Evolutionary conservation across 2,113 vertebrate genomes (phyloP), one percentile per base, ranked within the genome.

Genomic region (Columba janthina): DNA sequence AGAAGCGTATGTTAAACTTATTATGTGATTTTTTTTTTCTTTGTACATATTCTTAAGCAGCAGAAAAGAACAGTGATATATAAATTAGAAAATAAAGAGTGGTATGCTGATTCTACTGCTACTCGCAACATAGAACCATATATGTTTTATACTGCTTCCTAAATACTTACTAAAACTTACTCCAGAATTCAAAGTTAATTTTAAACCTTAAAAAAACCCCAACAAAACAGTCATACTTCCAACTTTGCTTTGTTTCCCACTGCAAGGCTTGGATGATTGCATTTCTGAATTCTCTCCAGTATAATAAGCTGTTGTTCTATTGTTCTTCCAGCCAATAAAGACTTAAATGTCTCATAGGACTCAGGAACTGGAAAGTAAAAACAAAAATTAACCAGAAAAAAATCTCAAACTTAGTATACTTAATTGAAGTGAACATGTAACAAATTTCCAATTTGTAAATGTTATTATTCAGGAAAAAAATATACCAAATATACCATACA

Each of bases 191-290:
- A 50, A 88, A 89, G 36, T 38, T 74, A 31, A 78, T 64, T 83
- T 88, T 56, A 87, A 82, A 62, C n/a, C 31, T 50, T 28, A 42
- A 78, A 88, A 6, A 51, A 61, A n/a, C 28, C 26, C 42, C 42
- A 80, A 26, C 8, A 18, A 72, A 80, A 26, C 8, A 18, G 66
- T 28, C 97, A 4, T 94, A 99, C 99, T 96, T 99, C 98, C 72
- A 99, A 88, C 76, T 99, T 99, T 5, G 98, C 96, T 93, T 99
- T 99, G 97, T 99, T 99, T 79, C 99, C 99, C 6, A 82, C 97
- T 46, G 98, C 98, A 57, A 99, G 98, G 93, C 99, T 99, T 2
- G 99, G 99, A 71, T 99, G 99, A 97, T 98, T 99, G 96, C 98
- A 98, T 57, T 99, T 99, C 95, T 98, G 98, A 80, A 99, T 99